Percentiles rank a stretch among this genome's conserved stretches.
These are phyloP conservation scores for Listronotus oregonensis DNA, from an alignment of 1,140 invertebrate genomes.

Conservation along the genomic window DNA sequence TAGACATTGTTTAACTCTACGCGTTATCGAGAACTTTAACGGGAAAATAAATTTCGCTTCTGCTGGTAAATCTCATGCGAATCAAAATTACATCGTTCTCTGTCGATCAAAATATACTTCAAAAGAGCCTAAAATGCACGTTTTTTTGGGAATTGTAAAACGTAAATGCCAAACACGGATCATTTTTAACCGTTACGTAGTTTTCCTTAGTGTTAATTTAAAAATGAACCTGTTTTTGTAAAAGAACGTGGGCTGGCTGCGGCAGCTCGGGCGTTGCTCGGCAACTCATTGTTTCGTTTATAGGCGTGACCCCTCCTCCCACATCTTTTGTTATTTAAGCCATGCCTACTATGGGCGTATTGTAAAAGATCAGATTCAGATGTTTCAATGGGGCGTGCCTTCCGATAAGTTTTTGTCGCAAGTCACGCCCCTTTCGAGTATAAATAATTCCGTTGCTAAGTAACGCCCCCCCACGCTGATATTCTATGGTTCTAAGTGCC, in stretches of 20 bases:
- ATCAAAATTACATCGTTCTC: constrained; percentile 24
- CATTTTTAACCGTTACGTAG: constrained; percentile 5
- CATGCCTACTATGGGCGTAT: neutral
- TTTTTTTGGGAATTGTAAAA: constrained; percentile 4
- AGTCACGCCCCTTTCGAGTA: too few relatives aligned
- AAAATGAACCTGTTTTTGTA: neutral
- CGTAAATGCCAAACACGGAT: constrained; percentile 4
- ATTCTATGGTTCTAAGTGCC: constrained; percentile 22
- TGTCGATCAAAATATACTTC: constrained; percentile 18
- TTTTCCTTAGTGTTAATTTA: neutral
- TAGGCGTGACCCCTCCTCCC: neutral
- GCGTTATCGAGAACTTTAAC: too few relatives aligned
- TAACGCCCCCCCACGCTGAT: constrained; percentile 1
- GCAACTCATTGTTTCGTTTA: neutral
- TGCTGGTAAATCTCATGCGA: constrained; percentile 8
- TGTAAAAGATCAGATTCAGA: too few relatives aligned
- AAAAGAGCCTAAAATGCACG: constrained; percentile 30
- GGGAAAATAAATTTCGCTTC: neutral
- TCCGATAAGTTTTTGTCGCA: too few relatives aligned
- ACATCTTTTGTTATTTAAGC: neutral
- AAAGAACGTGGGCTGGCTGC: neutral
- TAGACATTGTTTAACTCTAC: neutral
- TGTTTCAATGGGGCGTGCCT: too few relatives aligned
- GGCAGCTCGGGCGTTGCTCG: neutral
- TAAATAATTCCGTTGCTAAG: neutral